Percentiles rank a stretch among this genome's conserved stretches.
These are phyloP conservation scores for Narcine bancroftii DNA, from an alignment of 2,113 vertebrate species.

Conservation along the genomic window DNA sequence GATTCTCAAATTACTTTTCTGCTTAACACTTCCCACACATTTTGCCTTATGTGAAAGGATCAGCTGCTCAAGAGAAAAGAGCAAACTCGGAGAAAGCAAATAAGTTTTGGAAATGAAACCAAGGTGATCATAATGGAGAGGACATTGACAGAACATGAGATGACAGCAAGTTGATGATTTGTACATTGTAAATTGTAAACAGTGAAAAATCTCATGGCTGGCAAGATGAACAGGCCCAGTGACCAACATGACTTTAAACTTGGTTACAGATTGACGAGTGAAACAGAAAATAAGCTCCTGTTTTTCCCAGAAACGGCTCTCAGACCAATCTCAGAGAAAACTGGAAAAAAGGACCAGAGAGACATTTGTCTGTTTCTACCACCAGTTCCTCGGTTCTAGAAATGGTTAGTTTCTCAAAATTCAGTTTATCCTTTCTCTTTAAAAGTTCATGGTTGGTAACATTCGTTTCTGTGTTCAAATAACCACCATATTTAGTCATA, in stretches of 20 bases:
- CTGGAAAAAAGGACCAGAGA: background rate
- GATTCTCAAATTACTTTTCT: background rate
- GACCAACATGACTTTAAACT: too few relatives aligned
- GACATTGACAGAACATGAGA: background rate
- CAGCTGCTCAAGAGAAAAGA: background rate
- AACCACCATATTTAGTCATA: background rate
- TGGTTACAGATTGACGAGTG: background rate
- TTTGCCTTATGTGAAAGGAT: background rate
- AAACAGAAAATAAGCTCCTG: background rate
- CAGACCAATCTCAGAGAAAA: background rate
- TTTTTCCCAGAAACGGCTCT: background rate
- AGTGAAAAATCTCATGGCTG: background rate
- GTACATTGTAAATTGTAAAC: background rate
- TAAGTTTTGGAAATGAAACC: background rate
- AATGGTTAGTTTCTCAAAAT: background rate
- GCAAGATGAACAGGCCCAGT: background rate
- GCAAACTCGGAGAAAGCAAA: background rate
- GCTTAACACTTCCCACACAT: background rate
- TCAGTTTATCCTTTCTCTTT: background rate
- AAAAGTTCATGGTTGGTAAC: background rate
- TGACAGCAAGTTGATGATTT: background rate
- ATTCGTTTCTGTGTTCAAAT: background rate
- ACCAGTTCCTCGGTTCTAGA: too few relatives aligned
- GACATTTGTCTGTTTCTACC: background rate
- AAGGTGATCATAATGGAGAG: background rate